These are phyloP conservation scores for Etia nguti DNA, from an alignment of 2,113 vertebrate species.

Conservation along the genomic window DNA sequence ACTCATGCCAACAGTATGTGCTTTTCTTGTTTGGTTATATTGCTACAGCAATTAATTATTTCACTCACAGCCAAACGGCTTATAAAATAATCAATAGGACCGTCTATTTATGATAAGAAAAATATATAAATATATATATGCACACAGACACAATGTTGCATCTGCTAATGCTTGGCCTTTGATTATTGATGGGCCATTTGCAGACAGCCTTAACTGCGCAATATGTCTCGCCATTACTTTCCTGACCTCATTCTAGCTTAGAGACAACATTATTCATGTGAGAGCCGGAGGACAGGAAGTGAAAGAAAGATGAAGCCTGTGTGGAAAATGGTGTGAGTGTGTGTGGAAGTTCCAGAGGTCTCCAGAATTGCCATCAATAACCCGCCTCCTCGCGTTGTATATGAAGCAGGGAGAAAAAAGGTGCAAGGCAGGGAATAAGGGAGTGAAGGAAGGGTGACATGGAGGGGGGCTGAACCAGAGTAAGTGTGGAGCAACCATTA, in stretches of 20 bases:
- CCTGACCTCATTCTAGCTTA: constrained; percentile 74
- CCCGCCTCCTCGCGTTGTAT: constrained; percentile 12
- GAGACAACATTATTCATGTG: constrained; percentile 69
- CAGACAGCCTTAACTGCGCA: constrained; percentile 61
- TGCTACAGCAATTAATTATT: not conserved
- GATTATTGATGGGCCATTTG: constrained; percentile 67
- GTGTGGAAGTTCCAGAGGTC: constrained; percentile 41
- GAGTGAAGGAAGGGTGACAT: constrained; percentile 24
- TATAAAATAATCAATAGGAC: constrained; percentile 12
- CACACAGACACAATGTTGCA: constrained; percentile 22
- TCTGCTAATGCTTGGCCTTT: constrained; percentile 45
- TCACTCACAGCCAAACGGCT: not conserved
- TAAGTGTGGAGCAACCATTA: constrained; percentile 47
- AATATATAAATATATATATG: not conserved
- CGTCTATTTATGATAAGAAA: constrained; percentile 6
- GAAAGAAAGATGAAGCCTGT: constrained; percentile 45
- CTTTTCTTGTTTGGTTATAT: not conserved
- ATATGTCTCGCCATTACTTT: constrained; percentile 61
- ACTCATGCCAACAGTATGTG: not conserved
- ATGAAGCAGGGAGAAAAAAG: constrained; percentile 1
- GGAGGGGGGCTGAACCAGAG: constrained; percentile 1
- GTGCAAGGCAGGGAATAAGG: constrained; percentile 14
- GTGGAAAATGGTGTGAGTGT: constrained; percentile 14
- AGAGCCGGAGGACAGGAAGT: constrained; percentile 41
- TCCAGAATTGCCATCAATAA: constrained; percentile 73